A percentile compares a stretch with the other conserved stretches of the same genome.
phyloP scores from a whole-genome alignment of 2,797 vertebrate species.

The Enteromius argenteus region DNA sequence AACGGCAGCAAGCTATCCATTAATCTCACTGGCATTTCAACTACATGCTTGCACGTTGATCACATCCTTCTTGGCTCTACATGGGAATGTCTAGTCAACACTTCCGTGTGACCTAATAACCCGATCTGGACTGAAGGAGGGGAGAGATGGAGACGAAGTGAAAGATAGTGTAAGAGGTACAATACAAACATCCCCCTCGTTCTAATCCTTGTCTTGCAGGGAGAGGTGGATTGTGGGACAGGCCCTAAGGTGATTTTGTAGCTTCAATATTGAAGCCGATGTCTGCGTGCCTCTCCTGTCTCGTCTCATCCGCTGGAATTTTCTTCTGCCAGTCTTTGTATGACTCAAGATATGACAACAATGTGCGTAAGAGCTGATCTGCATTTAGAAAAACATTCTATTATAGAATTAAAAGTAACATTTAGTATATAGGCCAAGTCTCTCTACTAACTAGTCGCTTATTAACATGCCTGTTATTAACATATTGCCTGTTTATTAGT shows the following conservation, averaged over 20 bases:
- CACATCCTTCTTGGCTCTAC: conserved; percentile 43
- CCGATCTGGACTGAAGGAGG: conserved; percentile 32
- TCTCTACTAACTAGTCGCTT: neutral
- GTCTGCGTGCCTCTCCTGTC: conserved; percentile 51
- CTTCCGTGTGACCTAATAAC: conserved; percentile 25
- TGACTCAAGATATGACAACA: neutral
- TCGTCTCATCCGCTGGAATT: conserved; percentile 21
- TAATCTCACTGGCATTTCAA: conserved; percentile 46
- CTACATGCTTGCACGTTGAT: conserved; percentile 38
- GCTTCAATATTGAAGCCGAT: conserved; percentile 54
- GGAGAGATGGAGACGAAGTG: conserved; percentile 8
- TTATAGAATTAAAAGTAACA: neutral
- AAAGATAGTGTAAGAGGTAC: neutral
- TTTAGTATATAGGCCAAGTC: neutral
- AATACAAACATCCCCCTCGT: neutral
- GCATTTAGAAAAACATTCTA: neutral
- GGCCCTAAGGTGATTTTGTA: conserved; percentile 44
- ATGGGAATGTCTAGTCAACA: conserved; percentile 34
- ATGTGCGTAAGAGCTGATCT: neutral
- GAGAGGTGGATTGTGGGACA: conserved; percentile 13
- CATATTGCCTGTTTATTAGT: neutral
- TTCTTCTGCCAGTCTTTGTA: neutral
- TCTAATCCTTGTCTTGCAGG: neutral
- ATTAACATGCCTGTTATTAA: neutral
- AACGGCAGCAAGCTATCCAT: conserved; percentile 14